Conservation (phyloP, 2,797 vertebrate species). For the Pseudochirops cupreus region DNA sequence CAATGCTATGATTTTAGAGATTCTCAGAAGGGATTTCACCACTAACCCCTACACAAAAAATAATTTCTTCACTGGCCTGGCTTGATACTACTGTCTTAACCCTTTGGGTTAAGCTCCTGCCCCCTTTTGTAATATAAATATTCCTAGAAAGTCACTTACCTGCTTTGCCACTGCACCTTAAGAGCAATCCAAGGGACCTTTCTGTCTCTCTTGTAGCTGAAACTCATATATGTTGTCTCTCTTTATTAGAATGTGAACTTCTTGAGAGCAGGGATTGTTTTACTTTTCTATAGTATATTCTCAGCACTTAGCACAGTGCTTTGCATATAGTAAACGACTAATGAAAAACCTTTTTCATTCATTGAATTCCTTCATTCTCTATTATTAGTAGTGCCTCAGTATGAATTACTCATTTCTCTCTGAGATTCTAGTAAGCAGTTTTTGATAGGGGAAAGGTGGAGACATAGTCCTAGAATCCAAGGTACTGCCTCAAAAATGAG, state of each 20-base stretch:
- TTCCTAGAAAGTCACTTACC: neutral
- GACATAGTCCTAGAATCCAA: neutral
- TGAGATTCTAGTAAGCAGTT: neutral
- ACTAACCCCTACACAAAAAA: neutral
- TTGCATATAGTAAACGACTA: neutral
- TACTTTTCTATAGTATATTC: neutral
- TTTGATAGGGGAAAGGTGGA: neutral
- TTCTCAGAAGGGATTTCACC: neutral
- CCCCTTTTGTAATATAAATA: neutral
- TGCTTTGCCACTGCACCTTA: neutral
- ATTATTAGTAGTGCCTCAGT: neutral
- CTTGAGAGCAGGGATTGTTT: neutral
- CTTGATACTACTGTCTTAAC: neutral
- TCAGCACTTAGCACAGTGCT: neutral
- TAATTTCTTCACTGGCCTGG: neutral
- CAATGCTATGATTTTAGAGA: neutral
- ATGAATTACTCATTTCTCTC: neutral
- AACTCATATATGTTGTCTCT: neutral
- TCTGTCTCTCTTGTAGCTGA: neutral
- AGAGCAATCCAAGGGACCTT: neutral
- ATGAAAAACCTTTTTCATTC: neutral
- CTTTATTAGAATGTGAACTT: neutral
- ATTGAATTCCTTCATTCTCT: neutral
- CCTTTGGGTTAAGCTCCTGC: neutral
- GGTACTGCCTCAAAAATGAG: neutral